Conservation (phyloP, 2,888 invertebrate genomes). For the Pyrochroa serraticornis region DNA sequence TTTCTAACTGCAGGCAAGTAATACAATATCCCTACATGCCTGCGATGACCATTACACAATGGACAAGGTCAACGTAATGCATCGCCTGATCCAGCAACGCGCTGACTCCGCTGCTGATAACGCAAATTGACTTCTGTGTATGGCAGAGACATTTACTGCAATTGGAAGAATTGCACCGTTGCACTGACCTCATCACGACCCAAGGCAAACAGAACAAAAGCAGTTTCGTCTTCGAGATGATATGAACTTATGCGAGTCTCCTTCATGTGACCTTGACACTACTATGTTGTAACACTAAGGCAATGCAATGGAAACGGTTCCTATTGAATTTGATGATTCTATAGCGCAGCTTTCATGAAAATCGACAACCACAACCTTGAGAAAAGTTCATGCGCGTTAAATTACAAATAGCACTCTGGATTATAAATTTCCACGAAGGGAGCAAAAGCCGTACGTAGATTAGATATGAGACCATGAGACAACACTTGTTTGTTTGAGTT, state of each 20-base stretch:
- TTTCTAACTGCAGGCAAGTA: constrained; percentile 9
- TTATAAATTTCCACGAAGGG: constrained; percentile 5
- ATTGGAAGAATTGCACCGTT: not conserved
- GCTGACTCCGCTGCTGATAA: constrained; percentile 4
- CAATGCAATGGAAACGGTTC: not conserved
- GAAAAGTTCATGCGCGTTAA: not conserved
- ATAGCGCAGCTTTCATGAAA: not conserved
- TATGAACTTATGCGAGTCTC: too few relatives aligned
- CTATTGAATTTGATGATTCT: not conserved
- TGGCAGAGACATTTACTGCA: not conserved
- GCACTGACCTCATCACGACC: constrained; percentile 4
- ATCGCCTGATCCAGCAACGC: constrained; percentile 4
- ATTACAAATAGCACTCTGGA: too few relatives aligned
- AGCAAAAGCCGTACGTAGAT: constrained; percentile 7
- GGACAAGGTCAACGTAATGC: constrained; percentile 19
- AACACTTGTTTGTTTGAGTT: constrained; percentile 19
- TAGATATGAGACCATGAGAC: constrained; percentile 15
- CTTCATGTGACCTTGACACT: too few relatives aligned
- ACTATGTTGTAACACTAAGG: not conserved
- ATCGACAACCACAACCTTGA: not conserved
- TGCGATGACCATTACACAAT: constrained; percentile 12
- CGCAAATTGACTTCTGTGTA: constrained; percentile 3
- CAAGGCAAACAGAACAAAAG: not conserved
- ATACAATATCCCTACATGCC: constrained; percentile 4
- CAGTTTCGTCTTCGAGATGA: too few relatives aligned